Evolutionary conservation across 2,113 vertebrate genomes (phyloP).

Genomic region (Poecile atricapillus): DNA sequence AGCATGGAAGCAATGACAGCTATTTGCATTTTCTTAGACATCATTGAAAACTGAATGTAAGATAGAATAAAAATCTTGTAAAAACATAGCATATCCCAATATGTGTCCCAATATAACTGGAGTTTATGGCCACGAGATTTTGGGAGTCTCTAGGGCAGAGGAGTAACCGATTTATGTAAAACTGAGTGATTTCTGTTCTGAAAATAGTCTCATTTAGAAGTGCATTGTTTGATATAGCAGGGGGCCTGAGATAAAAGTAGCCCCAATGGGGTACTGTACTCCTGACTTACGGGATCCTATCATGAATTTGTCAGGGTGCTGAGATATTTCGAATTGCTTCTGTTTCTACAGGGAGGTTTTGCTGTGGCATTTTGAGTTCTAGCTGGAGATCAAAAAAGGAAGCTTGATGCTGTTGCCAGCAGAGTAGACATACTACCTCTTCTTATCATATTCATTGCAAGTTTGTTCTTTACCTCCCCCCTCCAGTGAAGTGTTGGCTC

Average conservation of each 20-base stretch:
- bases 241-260: not conserved
- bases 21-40: not conserved
- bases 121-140: not conserved
- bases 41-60: not conserved
- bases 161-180: not conserved
- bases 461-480: conserved; percentile 27
- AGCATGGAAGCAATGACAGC: not conserved
- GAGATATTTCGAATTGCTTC: not conserved
- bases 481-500: conserved; percentile 23
- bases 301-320: not conserved
- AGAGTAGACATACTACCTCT: conserved; percentile 10
- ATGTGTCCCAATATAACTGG: not conserved
- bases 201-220: conserved; percentile 5
- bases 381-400: conserved; percentile 6
- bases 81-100: not conserved
- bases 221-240: not conserved
- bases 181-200: not conserved
- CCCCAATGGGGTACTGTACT: not conserved
- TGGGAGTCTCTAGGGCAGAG: not conserved
- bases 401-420: not conserved
- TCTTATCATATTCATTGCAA: conserved; percentile 48
- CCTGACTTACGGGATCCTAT: not conserved
- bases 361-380: not conserved
- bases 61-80: not conserved
- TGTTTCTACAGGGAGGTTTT: not conserved